Base-by-base conservation (phyloP, 1,140 invertebrate genomes). In the Conopomorpha cramerella region DNA sequence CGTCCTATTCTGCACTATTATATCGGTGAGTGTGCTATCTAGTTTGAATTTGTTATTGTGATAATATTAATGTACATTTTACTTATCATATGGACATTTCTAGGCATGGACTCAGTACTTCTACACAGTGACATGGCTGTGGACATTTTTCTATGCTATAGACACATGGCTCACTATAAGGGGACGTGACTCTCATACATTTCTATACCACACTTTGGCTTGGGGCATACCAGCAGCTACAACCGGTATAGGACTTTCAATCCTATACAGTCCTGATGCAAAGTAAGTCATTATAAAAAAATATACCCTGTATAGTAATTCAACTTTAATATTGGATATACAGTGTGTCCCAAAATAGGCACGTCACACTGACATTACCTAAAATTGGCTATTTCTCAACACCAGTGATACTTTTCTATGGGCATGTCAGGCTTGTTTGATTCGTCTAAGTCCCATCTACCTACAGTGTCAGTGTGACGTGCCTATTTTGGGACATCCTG, bases 21-120 rank as follows among this genome's bases (percentile, higher is more conserved):
- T 84, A 30, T 89, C 88, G 39, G 88, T 91, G 82, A 84, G 78
- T 64, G 19, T 36, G 38, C 15, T 2, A 2, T 38, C 15, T 29
- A 27, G 15, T 16, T 35, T 29, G 8, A 27, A 34, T 13, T 34
- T n/a, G n/a, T n/a, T n/a, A n/a, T n/a, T n/a, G n/a, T n/a, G n/a
- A n/a, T n/a, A n/a, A n/a, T n/a, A n/a, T n/a, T n/a, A n/a, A n/a
- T n/a, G n/a, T n/a, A n/a, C n/a, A n/a, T n/a, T n/a, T n/a, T n/a
- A n/a, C n/a, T n/a, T n/a, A n/a, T n/a, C n/a, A n/a, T n/a, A n/a
- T n/a, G n/a, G n/a, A n/a, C n/a, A 2, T 47, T 77, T 81, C 38
- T 47, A 92, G 89, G 88, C 86, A 6, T 90, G 88, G 84, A 91
- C 86, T 16, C 88, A 92, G 55, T 92, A 90, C 56, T 93, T 92